Base-by-base conservation (phyloP, 2,797 vertebrate species). In the Centropyge bicolor region DNA sequence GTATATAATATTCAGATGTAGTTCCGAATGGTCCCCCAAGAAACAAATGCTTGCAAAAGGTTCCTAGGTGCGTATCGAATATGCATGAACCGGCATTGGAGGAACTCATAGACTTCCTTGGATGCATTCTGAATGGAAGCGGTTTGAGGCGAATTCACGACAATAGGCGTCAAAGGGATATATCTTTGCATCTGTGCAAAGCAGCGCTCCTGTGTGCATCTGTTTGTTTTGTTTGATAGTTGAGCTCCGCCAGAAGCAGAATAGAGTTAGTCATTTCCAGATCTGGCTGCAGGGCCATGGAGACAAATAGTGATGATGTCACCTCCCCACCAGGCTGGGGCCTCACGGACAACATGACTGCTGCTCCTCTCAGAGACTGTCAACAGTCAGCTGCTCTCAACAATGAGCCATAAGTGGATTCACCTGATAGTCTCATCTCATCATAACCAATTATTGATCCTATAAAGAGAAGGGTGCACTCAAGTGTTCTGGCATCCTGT, bases 231-330 rank as follows among this genome's bases (percentile, higher is more conserved):
- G 69, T 41, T 69, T 62, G 57, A 74, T 74, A 19, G 54, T 48
- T 48, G 64, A 82, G 67, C 59, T 71, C n/a, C 5, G 41, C 78
- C 69, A 64, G 76, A 77, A 71, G 66, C 83, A 64, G 56, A 13
- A 61, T 9, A 43, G 43, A 68, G 54, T 83, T 84, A 79, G 81
- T 81, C 82, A 85, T 86, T 81, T 81, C 67, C 67, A 87, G 63
- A 84, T 76, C 83, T 75, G 72, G 52, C 76, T 73, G n/a, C 48
- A 82, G 74, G 86, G 63, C 45, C 77, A 80, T 35, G 48, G 64
- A 83, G 61, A 81, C 68, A 84, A 82, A 81, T 78, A 67, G 54
- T n/a, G 35, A 31, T 85, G 72, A 82, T 85, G 82, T 88, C 83
- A 86, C 77, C 79, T 82, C 76, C 57, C 72, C 54, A 17, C 54